These are phyloP conservation scores for Eristalis tenax DNA, from an alignment of 2,888 invertebrate genomes.

Conservation along the genomic window DNA sequence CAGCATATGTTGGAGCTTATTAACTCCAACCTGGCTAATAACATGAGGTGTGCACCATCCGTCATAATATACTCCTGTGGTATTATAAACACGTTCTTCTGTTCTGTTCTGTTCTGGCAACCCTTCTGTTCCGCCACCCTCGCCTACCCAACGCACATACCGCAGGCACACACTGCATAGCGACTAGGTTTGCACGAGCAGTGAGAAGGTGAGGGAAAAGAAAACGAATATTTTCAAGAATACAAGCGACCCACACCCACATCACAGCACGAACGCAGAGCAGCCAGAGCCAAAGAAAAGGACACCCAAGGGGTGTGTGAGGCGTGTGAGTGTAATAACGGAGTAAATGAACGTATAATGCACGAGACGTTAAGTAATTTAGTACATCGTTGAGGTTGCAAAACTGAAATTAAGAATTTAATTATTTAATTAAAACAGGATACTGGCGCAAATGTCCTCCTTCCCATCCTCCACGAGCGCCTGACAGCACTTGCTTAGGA, in stretches of 20 bases:
- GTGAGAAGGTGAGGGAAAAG: not conserved
- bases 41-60: constrained; percentile 65
- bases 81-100: constrained; percentile 60
- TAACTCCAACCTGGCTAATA: constrained; percentile 66
- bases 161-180: not conserved
- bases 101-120: not conserved
- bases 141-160: not conserved
- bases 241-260: not conserved
- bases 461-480: not conserved
- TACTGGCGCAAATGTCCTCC: constrained; percentile 7
- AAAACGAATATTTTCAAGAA: constrained; percentile 8
- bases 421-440: constrained; percentile 58
- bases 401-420: constrained; percentile 56
- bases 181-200: not conserved
- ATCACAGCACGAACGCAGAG: not conserved
- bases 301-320: constrained; percentile 27
- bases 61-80: constrained; percentile 66
- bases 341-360: constrained; percentile 44
- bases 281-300: not conserved
- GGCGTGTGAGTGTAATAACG: constrained; percentile 23
- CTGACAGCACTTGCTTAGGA: not conserved
- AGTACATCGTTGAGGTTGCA: constrained; percentile 43
- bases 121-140: not conserved
- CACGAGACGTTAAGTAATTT: constrained; percentile 53
- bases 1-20: constrained; percentile 55